phyloP scores from a whole-genome alignment of 2,888 invertebrate genomes.

The Serrognathus titanus region DNA sequence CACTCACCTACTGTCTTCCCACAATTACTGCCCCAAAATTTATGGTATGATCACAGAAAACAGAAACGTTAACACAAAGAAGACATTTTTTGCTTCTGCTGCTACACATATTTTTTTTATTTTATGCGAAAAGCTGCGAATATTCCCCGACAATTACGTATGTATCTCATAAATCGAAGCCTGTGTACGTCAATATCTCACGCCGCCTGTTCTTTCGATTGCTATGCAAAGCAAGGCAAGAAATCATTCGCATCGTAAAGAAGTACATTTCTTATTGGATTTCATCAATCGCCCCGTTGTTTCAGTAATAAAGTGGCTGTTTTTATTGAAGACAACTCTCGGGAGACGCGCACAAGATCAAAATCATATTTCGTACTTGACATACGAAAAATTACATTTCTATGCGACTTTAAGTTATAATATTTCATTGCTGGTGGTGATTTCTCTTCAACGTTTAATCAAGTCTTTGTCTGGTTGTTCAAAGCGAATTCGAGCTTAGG shows the following conservation, averaged over 20 bases:
- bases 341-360: constrained; percentile 41
- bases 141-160: constrained; percentile 14
- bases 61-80: no score
- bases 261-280: constrained; percentile 47
- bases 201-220: constrained; percentile 12
- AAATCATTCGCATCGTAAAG: constrained; percentile 43
- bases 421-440: constrained; percentile 32
- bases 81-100: no score
- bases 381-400: constrained; percentile 46
- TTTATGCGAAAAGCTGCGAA: neutral
- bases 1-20: constrained; percentile 9
- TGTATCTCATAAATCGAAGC: constrained; percentile 12
- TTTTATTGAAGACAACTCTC: constrained; percentile 45
- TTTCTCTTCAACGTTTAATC: no score
- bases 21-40: constrained; percentile 2
- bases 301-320: constrained; percentile 45
- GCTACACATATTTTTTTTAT: neutral
- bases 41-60: no score
- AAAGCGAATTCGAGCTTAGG: no score
- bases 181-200: constrained; percentile 9
- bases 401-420: constrained; percentile 41
- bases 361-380: constrained; percentile 46
- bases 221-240: constrained; percentile 42
- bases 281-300: constrained; percentile 43
- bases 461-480: no score